Base-by-base conservation (phyloP, 1,140 invertebrate genomes). In the Brachionus angularis region DNA sequence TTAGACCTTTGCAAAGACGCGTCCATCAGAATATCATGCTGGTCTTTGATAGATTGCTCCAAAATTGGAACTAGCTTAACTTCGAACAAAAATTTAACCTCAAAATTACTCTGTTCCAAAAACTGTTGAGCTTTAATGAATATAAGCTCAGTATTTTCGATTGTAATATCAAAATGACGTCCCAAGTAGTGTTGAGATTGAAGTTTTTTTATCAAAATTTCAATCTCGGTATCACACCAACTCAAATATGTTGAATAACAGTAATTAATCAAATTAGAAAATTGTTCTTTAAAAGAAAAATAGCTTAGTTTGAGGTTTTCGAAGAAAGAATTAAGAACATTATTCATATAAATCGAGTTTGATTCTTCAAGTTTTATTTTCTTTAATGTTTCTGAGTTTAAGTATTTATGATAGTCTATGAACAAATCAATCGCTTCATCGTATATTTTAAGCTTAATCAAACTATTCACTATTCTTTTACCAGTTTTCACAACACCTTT, bases 301-400 rank as follows among this genome's bases (percentile, higher is more conserved):
- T 47, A 50, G 18, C 62, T 67, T 18, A 31, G 27, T 31, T 18
- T 31, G 1, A 67, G 36, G 29, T 67, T 67, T 33, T 46, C 62
- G 47, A 67, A 67, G 36, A 67, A 67, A 16, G 47, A 50, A 49
- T 67, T 46, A 5, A 67, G 21, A 3, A 67, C 39, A 50, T 67
- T 67, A 33, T 67, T 67, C 62, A 67, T 67, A 31, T 67, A 67
- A 18, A 67, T 50, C 16, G 42, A 34, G 18, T 67, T 67, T 0
- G 62, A 67, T n/a, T 67, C 62, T 67, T 67, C 62, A 3, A 67
- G 62, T 49, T 67, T 67, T 46, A 67, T 67, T 46, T 50, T 46
- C 5, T 25, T 14, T 10, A 67, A 14, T 31, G 62, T 67, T 36
- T 67, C 62, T 18, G 62, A 46, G 18, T 67, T 67, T 16, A 67